phyloP scores from a whole-genome alignment of 2,113 vertebrate genomes.

The Oceanodroma tethys region DNA sequence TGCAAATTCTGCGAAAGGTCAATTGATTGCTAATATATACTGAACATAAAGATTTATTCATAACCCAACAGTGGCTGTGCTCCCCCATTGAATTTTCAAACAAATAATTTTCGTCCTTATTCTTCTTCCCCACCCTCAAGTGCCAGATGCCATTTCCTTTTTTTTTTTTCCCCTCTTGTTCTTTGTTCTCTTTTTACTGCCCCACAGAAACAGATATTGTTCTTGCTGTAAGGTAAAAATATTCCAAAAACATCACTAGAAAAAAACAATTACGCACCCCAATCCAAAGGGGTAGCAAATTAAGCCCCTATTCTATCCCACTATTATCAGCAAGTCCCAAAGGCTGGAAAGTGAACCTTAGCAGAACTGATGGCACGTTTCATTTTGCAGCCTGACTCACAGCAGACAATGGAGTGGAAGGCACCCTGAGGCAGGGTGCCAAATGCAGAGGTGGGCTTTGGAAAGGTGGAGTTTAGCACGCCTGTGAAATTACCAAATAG shows the following conservation, averaged over 20 bases:
- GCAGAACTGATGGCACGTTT: not conserved
- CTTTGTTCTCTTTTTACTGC: constrained; percentile 25
- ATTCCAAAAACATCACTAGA: not conserved
- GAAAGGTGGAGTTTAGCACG: not conserved
- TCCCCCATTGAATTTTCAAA: not conserved
- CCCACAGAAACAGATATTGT: not conserved
- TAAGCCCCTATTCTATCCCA: not conserved
- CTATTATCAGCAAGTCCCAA: not conserved
- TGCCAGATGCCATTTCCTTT: constrained; percentile 10
- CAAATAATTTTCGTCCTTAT: not conserved
- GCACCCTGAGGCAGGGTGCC: not conserved
- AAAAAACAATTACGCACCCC: not conserved
- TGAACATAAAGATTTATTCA: not conserved
- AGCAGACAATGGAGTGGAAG: not conserved
- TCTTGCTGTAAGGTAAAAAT: not conserved
- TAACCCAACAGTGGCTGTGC: not conserved
- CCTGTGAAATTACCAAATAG: not conserved
- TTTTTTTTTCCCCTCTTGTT: not conserved
- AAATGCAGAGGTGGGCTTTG: not conserved
- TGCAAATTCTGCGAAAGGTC: not conserved
- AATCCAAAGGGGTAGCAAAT: not conserved
- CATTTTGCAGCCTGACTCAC: not conserved
- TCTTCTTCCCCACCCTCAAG: not conserved
- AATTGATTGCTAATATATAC: not conserved
- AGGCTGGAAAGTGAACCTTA: not conserved